Evolutionary conservation across 2,113 vertebrate species (phyloP), one percentile per base, ranked within the genome.

Genomic region (Myocastor coypus): DNA sequence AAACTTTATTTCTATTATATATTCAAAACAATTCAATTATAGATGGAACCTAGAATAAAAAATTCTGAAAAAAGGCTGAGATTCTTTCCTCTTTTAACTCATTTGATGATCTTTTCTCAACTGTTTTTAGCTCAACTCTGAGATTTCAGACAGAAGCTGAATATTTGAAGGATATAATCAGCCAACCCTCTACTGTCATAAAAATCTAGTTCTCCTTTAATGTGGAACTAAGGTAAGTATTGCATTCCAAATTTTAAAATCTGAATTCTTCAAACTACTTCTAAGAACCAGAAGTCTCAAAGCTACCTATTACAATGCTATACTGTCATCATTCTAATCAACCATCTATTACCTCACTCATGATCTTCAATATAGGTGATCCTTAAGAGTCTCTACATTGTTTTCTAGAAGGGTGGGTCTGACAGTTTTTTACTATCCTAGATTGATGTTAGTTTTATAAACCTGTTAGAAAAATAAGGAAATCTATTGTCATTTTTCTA

Each of bases 61-160:
- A 97, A 97, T 97, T 97, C 97, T 97, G 97, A 94, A 97, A 96
- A 86, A 97, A 98, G 97, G 96, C 97, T 97, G 97, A 97, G 89
- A 96, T 89, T 96, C 61, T 77, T 92, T 93, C 46, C 68, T 89
- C 55, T 83, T 46, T 82, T 64, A 92, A 91, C 4, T 73, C 26
- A 52, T 13, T 40, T 87, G 61, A 91, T 22, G 91, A 20, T 55
- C 40, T 37, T 91, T 87, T 90, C 63, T 64, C 32, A 83, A 95
- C 85, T 86, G 42, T 26, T 80, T 92, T 57, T 87, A 68, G 37
- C 52, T 94, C 55, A 85, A 87, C 52, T 24, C 69, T 92, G 9
- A 95, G 50, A 78, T 75, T 92, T 81, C 37, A 95, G 55, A 73
- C 32, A 68, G 61, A 73, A 50, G 14, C 93, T 66, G 20, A 85